phyloP scores from a whole-genome alignment of 2,113 vertebrate genomes.

The Acanthisitta chloris region DNA sequence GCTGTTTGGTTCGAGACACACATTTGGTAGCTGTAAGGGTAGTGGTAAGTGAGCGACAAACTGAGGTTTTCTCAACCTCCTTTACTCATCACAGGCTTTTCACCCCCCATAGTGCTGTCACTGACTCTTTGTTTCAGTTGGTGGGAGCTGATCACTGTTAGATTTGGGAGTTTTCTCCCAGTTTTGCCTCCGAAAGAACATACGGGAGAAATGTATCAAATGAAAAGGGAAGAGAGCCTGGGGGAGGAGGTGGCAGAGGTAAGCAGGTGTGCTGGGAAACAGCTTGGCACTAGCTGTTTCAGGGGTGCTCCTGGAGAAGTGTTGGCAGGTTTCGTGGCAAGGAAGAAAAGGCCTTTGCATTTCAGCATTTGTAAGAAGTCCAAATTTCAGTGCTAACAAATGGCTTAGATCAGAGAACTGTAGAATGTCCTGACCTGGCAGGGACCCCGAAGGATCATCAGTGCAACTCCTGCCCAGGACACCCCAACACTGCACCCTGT shows the following conservation, averaged over 20 bases:
- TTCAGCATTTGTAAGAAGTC: neutral
- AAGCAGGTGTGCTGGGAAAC: neutral
- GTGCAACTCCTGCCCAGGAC: accelerated
- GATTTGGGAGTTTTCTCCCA: neutral
- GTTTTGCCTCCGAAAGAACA: neutral
- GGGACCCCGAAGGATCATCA: neutral
- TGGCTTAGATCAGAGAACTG: neutral
- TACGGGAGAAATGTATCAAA: neutral
- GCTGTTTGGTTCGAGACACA: neutral
- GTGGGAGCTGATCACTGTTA: neutral
- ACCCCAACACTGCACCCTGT: neutral
- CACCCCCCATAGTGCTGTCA: neutral
- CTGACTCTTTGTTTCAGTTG: neutral
- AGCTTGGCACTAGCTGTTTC: neutral
- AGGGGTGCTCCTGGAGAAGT: neutral
- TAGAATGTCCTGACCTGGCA: neutral
- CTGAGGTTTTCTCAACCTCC: neutral
- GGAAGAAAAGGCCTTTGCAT: neutral
- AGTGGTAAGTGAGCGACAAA: neutral
- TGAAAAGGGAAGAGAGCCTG: neutral
- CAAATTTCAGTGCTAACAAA: neutral
- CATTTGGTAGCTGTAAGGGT: neutral
- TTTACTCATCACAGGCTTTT: neutral
- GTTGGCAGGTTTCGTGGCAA: neutral
- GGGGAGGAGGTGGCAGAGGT: neutral